These are phyloP conservation scores for Prionailurus bengalensis DNA, from an alignment of 2,113 vertebrate species.

Conservation along the genomic window DNA sequence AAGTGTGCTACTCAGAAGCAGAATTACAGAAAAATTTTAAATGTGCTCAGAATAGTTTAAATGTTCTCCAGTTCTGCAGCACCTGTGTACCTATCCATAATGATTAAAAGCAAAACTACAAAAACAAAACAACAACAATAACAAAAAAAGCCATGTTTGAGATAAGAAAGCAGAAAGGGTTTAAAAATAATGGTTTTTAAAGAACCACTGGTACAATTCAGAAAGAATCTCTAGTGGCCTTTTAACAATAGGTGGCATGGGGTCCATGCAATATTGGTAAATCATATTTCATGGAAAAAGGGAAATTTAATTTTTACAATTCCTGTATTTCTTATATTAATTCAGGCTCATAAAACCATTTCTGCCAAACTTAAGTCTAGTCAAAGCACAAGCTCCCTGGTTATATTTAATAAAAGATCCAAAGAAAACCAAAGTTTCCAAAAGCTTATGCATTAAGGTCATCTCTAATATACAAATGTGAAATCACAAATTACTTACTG, in stretches of 20 bases:
- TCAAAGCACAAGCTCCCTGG: conserved; percentile 74
- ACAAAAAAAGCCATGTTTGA: background rate
- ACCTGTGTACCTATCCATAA: background rate
- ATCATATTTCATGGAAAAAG: conserved; percentile 74
- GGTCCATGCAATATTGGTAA: conserved; percentile 70
- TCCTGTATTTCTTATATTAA: conserved; percentile 80
- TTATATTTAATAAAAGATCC: conserved; percentile 77
- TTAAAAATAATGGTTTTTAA: conserved; percentile 56
- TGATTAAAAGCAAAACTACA: conserved; percentile 30
- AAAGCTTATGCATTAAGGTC: conserved; percentile 68
- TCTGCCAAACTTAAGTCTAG: conserved; percentile 80
- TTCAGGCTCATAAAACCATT: conserved; percentile 78
- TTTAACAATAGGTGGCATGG: conserved; percentile 75
- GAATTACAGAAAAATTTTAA: background rate
- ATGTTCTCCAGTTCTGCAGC: background rate
- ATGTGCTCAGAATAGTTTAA: conserved; percentile 47
- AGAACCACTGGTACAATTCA: conserved; percentile 41
- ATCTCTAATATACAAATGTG: conserved; percentile 67
- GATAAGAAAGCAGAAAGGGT: background rate
- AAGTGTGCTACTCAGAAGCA: background rate
- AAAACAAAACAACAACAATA: background rate
- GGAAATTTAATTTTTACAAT: conserved; percentile 81
- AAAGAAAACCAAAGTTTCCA: conserved; percentile 68
- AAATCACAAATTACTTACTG: conserved; percentile 92
- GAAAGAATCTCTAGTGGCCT: conserved; percentile 65